Conservation (phyloP, 2,888 invertebrate species). For the Leptura quadrifasciata region DNA sequence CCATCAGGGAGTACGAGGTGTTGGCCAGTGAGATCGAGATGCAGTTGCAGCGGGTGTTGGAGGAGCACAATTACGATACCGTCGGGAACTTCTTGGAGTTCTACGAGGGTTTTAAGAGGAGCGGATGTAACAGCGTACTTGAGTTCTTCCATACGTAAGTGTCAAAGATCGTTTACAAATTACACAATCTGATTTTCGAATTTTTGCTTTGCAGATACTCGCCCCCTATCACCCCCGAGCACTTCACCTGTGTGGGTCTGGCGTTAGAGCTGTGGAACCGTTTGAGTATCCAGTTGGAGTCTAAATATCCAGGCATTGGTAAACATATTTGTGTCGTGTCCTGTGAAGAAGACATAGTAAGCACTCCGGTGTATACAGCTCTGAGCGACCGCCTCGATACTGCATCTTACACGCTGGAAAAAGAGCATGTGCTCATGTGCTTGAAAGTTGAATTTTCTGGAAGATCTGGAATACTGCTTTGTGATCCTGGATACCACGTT, state of each 20-base stretch:
- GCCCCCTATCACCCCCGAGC: constrained; percentile 85
- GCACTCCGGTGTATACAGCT: constrained; percentile 78
- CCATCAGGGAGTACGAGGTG: constrained; percentile 84
- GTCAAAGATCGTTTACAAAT: not conserved
- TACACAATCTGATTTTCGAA: not conserved
- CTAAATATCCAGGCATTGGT: constrained; percentile 81
- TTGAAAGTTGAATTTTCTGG: constrained; percentile 84
- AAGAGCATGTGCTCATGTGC: constrained; percentile 91
- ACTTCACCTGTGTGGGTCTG: constrained; percentile 93
- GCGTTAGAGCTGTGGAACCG: constrained; percentile 86
- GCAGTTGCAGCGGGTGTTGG: constrained; percentile 86
- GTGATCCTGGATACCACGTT: constrained; percentile 95
- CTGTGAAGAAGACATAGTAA: constrained; percentile 89
- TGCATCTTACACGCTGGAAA: constrained; percentile 82
- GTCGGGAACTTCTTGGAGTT: constrained; percentile 87
- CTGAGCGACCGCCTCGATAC: constrained; percentile 77
- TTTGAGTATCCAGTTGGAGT: constrained; percentile 76
- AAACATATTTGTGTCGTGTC: constrained; percentile 85
- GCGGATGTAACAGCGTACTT: constrained; percentile 79
- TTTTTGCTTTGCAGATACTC: constrained; percentile 75
- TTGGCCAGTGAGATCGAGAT: constrained; percentile 87
- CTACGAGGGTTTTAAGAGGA: constrained; percentile 80
- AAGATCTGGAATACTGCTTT: constrained; percentile 85
- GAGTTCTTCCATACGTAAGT: constrained; percentile 81
- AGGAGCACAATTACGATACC: constrained; percentile 92